phyloP scores from a whole-genome alignment of 2,888 invertebrate genomes.

The Plusia festucae region DNA sequence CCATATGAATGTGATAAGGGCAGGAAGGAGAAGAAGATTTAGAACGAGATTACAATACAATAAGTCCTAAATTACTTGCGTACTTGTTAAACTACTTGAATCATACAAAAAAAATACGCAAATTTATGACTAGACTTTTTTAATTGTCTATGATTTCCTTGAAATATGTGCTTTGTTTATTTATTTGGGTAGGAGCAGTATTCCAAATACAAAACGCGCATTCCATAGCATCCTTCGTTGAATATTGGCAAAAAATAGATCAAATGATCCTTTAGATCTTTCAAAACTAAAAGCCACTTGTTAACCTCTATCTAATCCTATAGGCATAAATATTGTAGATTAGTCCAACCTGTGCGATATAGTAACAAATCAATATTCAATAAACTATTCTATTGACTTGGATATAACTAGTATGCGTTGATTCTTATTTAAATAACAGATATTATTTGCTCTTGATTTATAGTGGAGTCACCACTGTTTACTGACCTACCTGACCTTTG shows the following conservation, averaged over 20 bases:
- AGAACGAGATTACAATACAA: neutral
- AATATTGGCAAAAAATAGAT: too few species aligned
- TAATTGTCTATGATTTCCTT: neutral
- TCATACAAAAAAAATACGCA: neutral
- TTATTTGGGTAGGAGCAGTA: too few species aligned
- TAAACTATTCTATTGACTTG: constrained; percentile 1
- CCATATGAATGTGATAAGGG: too few species aligned
- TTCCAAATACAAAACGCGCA: too few species aligned
- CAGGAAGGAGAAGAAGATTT: neutral
- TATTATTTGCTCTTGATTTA: neutral
- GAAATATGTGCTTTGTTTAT: too few species aligned
- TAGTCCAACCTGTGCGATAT: too few species aligned
- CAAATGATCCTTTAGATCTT: too few species aligned
- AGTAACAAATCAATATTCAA: neutral
- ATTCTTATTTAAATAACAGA: constrained; percentile 1
- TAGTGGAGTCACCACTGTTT: neutral
- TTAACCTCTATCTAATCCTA: too few species aligned
- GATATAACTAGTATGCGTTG: neutral
- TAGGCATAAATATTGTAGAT: too few species aligned
- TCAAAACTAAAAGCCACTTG: too few species aligned
- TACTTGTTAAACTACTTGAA: too few species aligned
- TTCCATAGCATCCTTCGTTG: too few species aligned
- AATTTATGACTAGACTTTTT: neutral
- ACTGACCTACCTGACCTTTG: constrained; percentile 4
- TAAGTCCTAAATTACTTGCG: neutral